Evolutionary conservation across 2,113 vertebrate genomes (phyloP).

Genomic region (Podarcis muralis): DNA sequence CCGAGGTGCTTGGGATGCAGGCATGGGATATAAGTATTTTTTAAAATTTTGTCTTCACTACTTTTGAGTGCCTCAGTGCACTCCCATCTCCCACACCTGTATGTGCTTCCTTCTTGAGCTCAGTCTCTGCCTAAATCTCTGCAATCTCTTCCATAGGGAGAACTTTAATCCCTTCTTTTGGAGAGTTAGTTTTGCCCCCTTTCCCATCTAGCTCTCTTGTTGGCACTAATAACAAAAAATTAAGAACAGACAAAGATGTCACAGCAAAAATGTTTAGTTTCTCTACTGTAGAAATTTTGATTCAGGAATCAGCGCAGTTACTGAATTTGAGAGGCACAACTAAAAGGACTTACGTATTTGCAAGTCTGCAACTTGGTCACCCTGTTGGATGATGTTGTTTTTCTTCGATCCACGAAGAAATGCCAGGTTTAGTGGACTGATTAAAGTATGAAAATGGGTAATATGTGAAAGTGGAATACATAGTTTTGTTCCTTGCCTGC

Average conservation of each 20-base stretch:
- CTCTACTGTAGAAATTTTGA: not conserved
- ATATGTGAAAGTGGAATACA: constrained; percentile 30
- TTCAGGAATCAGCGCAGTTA: constrained; percentile 6
- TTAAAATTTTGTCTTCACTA: not conserved
- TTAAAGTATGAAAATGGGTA: constrained; percentile 21
- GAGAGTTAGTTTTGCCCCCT: not conserved
- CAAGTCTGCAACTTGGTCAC: not conserved
- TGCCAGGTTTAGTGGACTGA: constrained; percentile 6
- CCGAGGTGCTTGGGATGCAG: not conserved
- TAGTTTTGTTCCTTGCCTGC: constrained; percentile 29
- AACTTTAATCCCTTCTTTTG: not conserved
- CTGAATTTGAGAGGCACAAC: constrained; percentile 8
- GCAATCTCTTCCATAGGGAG: not conserved
- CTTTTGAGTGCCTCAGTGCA: not conserved
- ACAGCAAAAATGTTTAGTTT: not conserved
- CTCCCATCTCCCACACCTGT: not conserved
- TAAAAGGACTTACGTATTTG: constrained; percentile 12
- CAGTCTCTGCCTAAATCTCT: not conserved
- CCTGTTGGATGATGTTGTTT: constrained; percentile 18
- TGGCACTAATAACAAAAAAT: not conserved
- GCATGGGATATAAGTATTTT: not conserved
- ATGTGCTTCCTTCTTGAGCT: not conserved
- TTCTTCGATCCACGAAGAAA: not conserved
- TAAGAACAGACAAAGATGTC: not conserved
- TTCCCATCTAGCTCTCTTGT: not conserved